Evolutionary conservation across 2,113 vertebrate genomes (phyloP), one percentile per base, ranked within the genome.

Genomic region (Xiphias gladius): DNA sequence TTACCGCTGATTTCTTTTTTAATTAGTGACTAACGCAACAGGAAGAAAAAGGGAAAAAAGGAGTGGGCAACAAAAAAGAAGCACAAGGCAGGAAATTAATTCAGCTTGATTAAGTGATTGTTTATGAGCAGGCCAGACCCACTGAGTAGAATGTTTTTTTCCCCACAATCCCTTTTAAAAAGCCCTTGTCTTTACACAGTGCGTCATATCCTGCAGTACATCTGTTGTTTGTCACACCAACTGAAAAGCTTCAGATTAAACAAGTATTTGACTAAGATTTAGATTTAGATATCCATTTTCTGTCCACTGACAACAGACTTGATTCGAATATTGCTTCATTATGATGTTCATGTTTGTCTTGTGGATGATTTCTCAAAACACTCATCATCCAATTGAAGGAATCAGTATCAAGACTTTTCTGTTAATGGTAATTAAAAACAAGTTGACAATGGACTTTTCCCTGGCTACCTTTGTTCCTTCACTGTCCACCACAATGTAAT

Each of bases 201-300:
- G 67, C 82, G 59, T 85, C 54, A 12, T 70, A 79, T 87, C 74
- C 86, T 11, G 78, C 84, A 68, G 63, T 65, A 84, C 76, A 85
- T 81, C 84, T 83, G 79, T 50, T 71, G 13, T 52, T 75, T 80
- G 69, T 71, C 28, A 43, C 13, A 19, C 16, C 14, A 41, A 62
- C 65, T 76, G 22, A 80, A 30, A 83, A 75, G 68, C 58, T 52
- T 32, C 19, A 30, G 43, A 79, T 67, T 76, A 50, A 30, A 8
- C 13, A 17, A 35, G 52, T 58, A 63, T 37, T 30, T 16, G 11
- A 35, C 13, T n/a, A 8, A 20, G 24, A 41, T 58, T 37, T 35
- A 35, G n/a, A n/a, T n/a, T n/a, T 59, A 57, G 48, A 8, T 80
- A 22, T 22, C 1, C 17, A 14, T 24, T 35, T 54, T 41, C 41